Evolutionary conservation across 2,113 vertebrate genomes (phyloP), one percentile per base, ranked within the genome.

Genomic region (Siniperca knerii): DNA sequence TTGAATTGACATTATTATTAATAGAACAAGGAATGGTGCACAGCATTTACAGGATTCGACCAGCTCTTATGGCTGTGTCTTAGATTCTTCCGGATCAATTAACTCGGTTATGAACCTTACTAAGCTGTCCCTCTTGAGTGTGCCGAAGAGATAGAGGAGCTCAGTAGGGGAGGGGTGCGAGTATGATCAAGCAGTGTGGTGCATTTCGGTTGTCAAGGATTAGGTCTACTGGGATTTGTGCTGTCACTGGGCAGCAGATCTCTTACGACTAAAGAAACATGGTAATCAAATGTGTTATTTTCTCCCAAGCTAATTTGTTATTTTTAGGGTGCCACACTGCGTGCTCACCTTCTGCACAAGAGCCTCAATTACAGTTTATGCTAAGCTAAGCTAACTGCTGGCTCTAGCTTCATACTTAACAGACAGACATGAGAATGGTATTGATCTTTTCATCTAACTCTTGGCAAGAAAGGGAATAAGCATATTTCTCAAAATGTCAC

Each of bases 11-110:
- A 20, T 52, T 68, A 62, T 66, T 60, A 44, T 35, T 35, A 69
- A 48, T 35, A 5, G 23, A 46, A 29, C 23, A 76, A 64, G 48
- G 7, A 46, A 69, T 42, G n/a, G 20, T 29, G 29, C 58, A 42
- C 20, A 23, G 37, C 29, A 57, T 77, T 69, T 48, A 37, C 35
- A 74, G 57, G 54, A 23, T 75, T 62, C 2, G 7, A 65, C 6
- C 37, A 29, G 23, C 55, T 78, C 20, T 75, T 6, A 29, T 62
- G 16, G 11, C 48, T 72, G n/a, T 16, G 6, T 23, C 57, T 75
- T n/a, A 50, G 40, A 67, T 29, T 87, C 58, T 83, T 89, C 84
- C 1, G 29, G 77, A 87, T 86, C 82, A 85, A 46, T 84, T 89
- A 86, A 46, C 55, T 33, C 4, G 20, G 65, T 85, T 81, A 54